Evolutionary conservation across 2,113 vertebrate species (phyloP), one percentile per base, ranked within the genome.

Genomic region (Mohoua ochrocephala): DNA sequence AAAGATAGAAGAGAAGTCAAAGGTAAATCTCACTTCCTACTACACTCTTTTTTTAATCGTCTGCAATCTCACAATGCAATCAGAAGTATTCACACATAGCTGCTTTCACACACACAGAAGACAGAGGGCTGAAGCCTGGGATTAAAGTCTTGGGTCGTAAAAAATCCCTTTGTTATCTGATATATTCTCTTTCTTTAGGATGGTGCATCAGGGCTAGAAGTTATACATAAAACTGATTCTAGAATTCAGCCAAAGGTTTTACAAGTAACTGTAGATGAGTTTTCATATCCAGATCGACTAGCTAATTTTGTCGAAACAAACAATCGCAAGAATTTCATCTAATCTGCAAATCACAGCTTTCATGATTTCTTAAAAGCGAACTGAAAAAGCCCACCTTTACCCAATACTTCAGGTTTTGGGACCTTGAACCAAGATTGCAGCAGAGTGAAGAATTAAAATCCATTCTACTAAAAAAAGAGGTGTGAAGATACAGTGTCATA

Each of bases 11-110:
- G 33, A 88, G 75, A 94, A 63, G 85, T 87, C 83, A 94, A 93
- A 92, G 75, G 54, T 63, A 91, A 92, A 82, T 95, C 94, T 96
- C 95, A 96, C 91, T 75, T 91, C 88, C 69, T 89, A 45, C 93
- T 76, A 92, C 92, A 96, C 33, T 74, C 61, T 56, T 93, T 73
- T 76, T 94, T 85, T 85, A 88, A 92, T 75, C 57, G 3, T n/a
- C 89, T 64, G 20, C 64, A 79, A 57, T 85, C 57, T 81, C 63
- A 82, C 52, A 75, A 63, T 85, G 63, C 42, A 95, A 56, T 84
- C 86, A 93, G 35, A 63, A 78, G 50, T 54, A 81, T 93, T 90
- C 65, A 41, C 82, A 89, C 49, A 49, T 78, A 94, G 59, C 35
- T 77, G 49, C 39, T 10, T 45, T 69, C 37, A 68, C 18, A 56